These are phyloP conservation scores for Leptatherina wallacei DNA, from an alignment of 2,797 vertebrate species.

Conservation along the genomic window DNA sequence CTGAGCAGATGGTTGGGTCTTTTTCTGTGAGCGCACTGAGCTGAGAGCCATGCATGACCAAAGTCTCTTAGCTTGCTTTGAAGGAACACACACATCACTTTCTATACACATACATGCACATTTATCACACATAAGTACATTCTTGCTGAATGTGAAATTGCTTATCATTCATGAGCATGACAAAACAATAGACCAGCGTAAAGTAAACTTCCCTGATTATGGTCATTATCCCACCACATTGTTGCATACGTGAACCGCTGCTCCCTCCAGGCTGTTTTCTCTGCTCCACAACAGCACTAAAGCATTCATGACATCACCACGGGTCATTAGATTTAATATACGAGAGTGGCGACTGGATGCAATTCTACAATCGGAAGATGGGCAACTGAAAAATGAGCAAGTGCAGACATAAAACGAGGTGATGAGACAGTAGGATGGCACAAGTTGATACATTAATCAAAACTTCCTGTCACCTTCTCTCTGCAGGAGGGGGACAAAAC, in stretches of 20 bases:
- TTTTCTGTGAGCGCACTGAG: constrained; percentile 48
- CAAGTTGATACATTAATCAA: constrained; percentile 34
- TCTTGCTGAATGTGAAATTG: constrained; percentile 31
- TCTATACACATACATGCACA: neutral
- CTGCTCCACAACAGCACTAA: constrained; percentile 20
- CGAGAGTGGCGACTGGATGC: constrained; percentile 18
- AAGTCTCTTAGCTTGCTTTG: constrained; percentile 59
- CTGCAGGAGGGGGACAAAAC: constrained; percentile 23
- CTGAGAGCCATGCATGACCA: constrained; percentile 58
- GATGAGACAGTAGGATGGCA: constrained; percentile 31
- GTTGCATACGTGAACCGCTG: constrained; percentile 24
- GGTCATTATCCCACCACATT: constrained; percentile 42
- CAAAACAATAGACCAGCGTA: constrained; percentile 40
- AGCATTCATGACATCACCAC: constrained; percentile 43
- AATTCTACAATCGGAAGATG: constrained; percentile 8
- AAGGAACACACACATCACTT: constrained; percentile 27
- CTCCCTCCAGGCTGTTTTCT: constrained; percentile 26
- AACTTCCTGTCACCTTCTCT: constrained; percentile 35
- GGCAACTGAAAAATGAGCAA: constrained; percentile 16
- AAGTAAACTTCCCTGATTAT: constrained; percentile 43
- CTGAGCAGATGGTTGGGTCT: constrained; percentile 64
- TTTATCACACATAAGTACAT: constrained; percentile 27
- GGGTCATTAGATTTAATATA: constrained; percentile 21
- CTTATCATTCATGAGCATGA: constrained; percentile 35
- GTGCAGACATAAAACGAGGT: constrained; percentile 18